A percentile compares a stretch with the other conserved stretches of the same genome.
phyloP scores from a whole-genome alignment of 1,140 invertebrate species.

The Laupala kohalensis region DNA sequence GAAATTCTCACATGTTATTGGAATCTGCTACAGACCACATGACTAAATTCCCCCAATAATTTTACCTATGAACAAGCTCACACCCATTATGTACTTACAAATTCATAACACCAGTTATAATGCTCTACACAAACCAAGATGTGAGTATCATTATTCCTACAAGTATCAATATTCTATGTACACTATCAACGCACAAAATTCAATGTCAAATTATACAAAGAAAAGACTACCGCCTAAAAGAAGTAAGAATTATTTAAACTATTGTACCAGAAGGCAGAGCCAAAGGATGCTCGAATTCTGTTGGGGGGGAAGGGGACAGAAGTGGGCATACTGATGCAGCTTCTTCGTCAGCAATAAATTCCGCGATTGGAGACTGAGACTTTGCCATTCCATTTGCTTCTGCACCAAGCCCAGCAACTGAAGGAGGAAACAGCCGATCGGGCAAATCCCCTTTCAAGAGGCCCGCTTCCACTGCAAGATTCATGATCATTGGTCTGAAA shows the following conservation, averaged over 20 bases:
- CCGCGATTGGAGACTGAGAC: slow-evolving; percentile 8
- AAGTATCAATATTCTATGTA: too few relatives aligned
- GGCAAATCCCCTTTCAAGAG: not conserved
- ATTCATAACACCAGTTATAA: too few relatives aligned
- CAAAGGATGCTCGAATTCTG: slow-evolving; percentile 33
- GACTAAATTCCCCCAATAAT: too few relatives aligned
- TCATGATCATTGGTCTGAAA: slow-evolving; percentile 3
- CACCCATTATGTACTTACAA: too few relatives aligned
- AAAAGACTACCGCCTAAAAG: too few relatives aligned
- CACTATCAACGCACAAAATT: too few relatives aligned
- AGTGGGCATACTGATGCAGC: slow-evolving; percentile 37
- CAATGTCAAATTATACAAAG: not conserved
- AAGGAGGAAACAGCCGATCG: not conserved
- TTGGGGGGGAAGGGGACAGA: slow-evolving; percentile 33
- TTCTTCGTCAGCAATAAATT: slow-evolving; percentile 34
- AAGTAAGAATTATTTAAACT: too few relatives aligned
- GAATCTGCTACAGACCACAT: too few relatives aligned
- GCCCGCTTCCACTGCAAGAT: not conserved
- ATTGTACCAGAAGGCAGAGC: slow-evolving; percentile 17
- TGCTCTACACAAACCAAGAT: too few relatives aligned
- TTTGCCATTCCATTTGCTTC: slow-evolving; percentile 4
- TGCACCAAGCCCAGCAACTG: not conserved
- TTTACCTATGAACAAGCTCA: too few relatives aligned
- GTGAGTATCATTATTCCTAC: too few relatives aligned
- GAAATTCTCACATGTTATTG: too few relatives aligned